phyloP scores from a whole-genome alignment of 2,888 invertebrate species.

The Heliconius erato region DNA sequence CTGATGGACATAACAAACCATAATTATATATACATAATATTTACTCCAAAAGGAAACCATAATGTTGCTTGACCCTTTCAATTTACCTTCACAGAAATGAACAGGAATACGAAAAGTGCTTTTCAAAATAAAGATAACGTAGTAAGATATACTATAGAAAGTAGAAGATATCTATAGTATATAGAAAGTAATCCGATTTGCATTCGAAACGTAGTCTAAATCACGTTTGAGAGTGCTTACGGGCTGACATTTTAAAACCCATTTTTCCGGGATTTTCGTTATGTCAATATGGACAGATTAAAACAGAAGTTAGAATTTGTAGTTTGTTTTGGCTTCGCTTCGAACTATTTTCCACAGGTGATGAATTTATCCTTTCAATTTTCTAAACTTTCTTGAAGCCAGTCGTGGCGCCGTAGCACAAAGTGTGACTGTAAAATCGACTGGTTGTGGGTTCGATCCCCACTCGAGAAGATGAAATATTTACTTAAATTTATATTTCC shows the following conservation, averaged over 20 bases:
- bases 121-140: constrained; percentile 40
- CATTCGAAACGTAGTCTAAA: constrained; percentile 34
- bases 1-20: background rate
- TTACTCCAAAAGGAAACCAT: constrained; percentile 36
- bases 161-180: too few species aligned
- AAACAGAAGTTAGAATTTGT: background rate
- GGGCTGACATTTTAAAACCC: constrained; percentile 40
- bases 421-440: too few species aligned
- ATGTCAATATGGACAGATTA: background rate
- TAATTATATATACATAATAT: background rate
- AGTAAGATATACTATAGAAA: constrained; percentile 32
- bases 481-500: too few species aligned
- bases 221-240: constrained; percentile 39
- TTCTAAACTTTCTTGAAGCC: too few species aligned
- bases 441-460: too few species aligned
- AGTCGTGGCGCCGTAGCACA: too few species aligned
- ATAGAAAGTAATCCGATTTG: constrained; percentile 43
- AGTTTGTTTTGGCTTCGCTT: too few species aligned
- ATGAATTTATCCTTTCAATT: too few species aligned
- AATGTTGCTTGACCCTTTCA: constrained; percentile 40
- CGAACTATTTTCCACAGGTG: too few species aligned
- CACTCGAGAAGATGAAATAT: too few species aligned
- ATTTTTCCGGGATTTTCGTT: constrained; percentile 15
- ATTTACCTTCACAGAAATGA: constrained; percentile 34
- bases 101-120: constrained; percentile 27